Evolutionary conservation across 1,140 invertebrate species (phyloP).

Genomic region (Listronotus bonariensis): DNA sequence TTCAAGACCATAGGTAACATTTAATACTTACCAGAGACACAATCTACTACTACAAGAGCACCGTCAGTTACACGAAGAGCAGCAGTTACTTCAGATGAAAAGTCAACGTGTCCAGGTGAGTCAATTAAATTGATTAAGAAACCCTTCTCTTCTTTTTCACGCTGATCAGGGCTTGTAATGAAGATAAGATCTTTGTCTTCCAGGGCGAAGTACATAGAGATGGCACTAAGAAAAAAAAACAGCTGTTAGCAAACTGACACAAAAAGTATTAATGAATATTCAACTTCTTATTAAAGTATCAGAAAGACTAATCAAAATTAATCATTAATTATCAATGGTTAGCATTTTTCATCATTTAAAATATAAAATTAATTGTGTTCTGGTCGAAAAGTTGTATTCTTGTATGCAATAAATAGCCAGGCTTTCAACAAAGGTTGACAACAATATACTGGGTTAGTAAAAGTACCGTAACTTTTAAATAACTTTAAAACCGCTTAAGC

Average conservation of each 20-base stretch:
- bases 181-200: constrained; percentile 89
- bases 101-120: constrained; percentile 99
- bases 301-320: constrained; percentile 34
- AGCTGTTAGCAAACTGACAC: background rate
- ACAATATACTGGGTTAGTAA: too few relatives aligned
- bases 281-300: background rate
- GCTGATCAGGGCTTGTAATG: constrained; percentile 86
- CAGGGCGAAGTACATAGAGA: constrained; percentile 98
- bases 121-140: constrained; percentile 99
- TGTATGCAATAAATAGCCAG: too few relatives aligned
- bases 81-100: constrained; percentile 98
- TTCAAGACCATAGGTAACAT: too few relatives aligned
- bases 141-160: constrained; percentile 88
- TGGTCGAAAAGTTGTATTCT: too few relatives aligned
- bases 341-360: constrained; percentile 32
- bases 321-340: constrained; percentile 28
- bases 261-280: too few relatives aligned
- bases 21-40: constrained; percentile 83
- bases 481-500: too few relatives aligned
- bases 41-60: constrained; percentile 98
- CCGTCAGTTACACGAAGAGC: constrained; percentile 99
- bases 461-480: too few relatives aligned
- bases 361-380: too few relatives aligned
- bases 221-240: constrained; percentile 73
- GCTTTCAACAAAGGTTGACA: too few relatives aligned